Evolutionary conservation across 2,113 vertebrate species (phyloP).

Genomic region (Gorsachius goisagi): DNA sequence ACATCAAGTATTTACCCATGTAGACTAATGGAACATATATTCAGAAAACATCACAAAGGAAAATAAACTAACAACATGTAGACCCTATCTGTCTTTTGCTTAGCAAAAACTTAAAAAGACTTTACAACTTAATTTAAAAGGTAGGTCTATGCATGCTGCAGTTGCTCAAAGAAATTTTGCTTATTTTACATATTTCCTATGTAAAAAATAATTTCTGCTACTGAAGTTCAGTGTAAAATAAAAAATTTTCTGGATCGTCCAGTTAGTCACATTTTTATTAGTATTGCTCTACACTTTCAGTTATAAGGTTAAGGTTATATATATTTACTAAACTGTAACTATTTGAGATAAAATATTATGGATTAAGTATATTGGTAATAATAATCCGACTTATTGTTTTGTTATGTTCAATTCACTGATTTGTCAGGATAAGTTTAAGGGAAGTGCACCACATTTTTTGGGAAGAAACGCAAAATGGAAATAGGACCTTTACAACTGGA

Average conservation of each 20-base stretch:
- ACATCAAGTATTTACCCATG: neutral
- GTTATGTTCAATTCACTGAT: neutral
- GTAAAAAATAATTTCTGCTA: neutral
- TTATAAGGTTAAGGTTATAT: neutral
- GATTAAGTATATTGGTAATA: neutral
- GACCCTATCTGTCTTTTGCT: neutral
- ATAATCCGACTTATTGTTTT: neutral
- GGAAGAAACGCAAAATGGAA: neutral
- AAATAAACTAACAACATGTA: neutral
- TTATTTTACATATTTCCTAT: neutral
- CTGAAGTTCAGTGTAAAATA: neutral
- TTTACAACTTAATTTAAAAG: neutral
- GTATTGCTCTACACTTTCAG: neutral
- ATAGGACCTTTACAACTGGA: neutral
- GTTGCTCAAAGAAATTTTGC: neutral
- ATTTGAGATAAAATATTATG: neutral
- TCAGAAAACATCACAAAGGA: neutral
- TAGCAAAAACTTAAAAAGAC: neutral
- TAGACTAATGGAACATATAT: neutral
- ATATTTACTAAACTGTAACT: neutral
- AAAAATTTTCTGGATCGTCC: neutral
- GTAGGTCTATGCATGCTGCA: rapidly evolving
- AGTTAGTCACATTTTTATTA: neutral
- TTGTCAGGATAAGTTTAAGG: neutral
- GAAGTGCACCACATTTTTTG: neutral